Base-by-base conservation (phyloP, 2,113 vertebrate genomes). In the Saimiri boliviensis region DNA sequence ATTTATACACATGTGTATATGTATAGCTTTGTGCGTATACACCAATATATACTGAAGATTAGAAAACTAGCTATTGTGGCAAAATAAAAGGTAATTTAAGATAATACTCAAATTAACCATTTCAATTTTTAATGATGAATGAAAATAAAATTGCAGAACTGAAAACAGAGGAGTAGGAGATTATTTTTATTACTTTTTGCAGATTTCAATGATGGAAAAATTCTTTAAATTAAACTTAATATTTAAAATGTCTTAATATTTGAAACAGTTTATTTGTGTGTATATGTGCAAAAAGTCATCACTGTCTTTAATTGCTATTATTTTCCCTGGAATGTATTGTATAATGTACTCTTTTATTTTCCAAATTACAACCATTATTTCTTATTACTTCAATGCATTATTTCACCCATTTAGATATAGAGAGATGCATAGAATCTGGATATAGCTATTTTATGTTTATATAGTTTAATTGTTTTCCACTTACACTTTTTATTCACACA, bases 51-150 rank as follows among this genome's bases (percentile, higher is more conserved):
- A 74, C 54, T 25, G 30, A 60, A 96, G 90, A 89, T 97, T 80
- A 95, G 96, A 90, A 90, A 12, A 80, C 93, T 93, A 89, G 47
- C 17, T 96, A 20, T 86, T 96, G n/a, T 4, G 12, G 17, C 86
- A 92, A 91, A 81, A 45, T 42, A 45, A 94, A 98, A 86, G 93
- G 80, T 54, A 90, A 92, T 40, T 63, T 95, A 89, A 37, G 14
- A n/a, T 86, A 20, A 14, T 85, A 16, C 27, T 98, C 19, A 82
- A 96, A 84, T 97, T 87, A 97, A 42, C 11, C 3, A 82, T 86
- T 63, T 54, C 49, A 45, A 35, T 27, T 96, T 95, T 94, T 71
- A 97, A n/a, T 37, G 54, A 40, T 92, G 76, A 97, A 45, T 60
- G 84, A 90, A 74, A 91, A 11, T 49, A 56, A 95, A 93, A 58